Evolutionary conservation across 2,888 invertebrate species (phyloP).

Genomic region (Eupithecia centaureata): DNA sequence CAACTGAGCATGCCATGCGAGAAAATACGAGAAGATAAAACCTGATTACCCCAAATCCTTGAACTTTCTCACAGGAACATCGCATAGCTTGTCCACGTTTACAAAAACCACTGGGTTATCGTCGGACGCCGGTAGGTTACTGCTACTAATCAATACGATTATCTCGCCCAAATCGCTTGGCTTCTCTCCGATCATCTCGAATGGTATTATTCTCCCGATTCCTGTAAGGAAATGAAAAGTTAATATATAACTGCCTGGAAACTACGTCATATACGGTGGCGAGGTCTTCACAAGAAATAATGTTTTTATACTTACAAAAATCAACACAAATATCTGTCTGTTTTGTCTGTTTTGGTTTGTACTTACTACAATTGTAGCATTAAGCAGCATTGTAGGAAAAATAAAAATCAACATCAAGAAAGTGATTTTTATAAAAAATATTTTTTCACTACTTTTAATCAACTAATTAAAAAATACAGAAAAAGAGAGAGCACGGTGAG

Average conservation of each 20-base stretch:
- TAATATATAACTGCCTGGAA: neutral
- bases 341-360: no score
- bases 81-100: constrained; percentile 61
- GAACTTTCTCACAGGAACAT: constrained; percentile 61
- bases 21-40: constrained; percentile 8
- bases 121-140: constrained; percentile 69
- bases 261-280: no score
- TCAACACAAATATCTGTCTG: no score
- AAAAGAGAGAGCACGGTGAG: no score
- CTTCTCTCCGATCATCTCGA: constrained; percentile 56
- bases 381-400: no score
- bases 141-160: constrained; percentile 64
- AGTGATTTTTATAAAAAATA: no score
- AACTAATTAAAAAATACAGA: no score
- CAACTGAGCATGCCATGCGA: constrained; percentile 3
- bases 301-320: no score
- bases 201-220: constrained; percentile 63
- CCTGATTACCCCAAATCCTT: constrained; percentile 56
- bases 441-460: no score
- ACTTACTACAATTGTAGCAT: no score
- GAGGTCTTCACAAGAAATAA: no score
- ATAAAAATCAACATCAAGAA: no score
- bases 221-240: constrained; percentile 53
- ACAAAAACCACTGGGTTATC: constrained; percentile 70
- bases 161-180: constrained; percentile 63